Evolutionary conservation across 2,797 vertebrate genomes (phyloP).

Genomic region (Peromyscus eremicus): DNA sequence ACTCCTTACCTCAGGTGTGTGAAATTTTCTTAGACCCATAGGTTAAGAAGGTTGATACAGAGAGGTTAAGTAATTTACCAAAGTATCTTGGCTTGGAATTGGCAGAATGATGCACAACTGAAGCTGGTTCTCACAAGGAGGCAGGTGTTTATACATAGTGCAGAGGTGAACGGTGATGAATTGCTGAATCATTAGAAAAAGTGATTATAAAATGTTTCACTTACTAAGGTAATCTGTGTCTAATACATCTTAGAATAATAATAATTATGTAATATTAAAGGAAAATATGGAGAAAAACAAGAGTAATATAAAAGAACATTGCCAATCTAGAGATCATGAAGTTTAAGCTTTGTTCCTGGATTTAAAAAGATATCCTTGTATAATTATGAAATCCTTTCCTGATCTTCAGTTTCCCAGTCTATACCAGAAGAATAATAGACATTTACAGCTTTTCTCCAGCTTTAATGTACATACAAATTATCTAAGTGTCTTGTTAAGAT

Average conservation of each 20-base stretch:
- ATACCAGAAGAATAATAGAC: neutral
- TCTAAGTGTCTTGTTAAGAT: neutral
- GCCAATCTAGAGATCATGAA: neutral
- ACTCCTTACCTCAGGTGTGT: neutral
- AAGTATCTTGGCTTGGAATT: neutral
- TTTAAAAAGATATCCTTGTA: neutral
- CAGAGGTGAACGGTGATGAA: neutral
- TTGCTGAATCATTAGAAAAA: neutral
- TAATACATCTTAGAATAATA: neutral
- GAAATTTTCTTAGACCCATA: neutral
- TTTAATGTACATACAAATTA: neutral
- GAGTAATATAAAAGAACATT: neutral
- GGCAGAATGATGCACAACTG: neutral
- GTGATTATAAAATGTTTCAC: neutral
- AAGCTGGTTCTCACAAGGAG: neutral
- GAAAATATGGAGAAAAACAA: neutral
- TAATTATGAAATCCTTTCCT: neutral
- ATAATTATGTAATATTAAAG: neutral
- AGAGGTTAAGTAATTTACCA: neutral
- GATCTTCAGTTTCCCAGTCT: neutral
- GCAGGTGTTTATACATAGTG: neutral
- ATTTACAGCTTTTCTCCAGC: neutral
- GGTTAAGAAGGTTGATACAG: neutral
- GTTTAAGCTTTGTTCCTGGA: neutral
- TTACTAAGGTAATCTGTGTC: neutral